phyloP scores from a whole-genome alignment of 1,140 invertebrate species.

The Caerostris darwini region DNA sequence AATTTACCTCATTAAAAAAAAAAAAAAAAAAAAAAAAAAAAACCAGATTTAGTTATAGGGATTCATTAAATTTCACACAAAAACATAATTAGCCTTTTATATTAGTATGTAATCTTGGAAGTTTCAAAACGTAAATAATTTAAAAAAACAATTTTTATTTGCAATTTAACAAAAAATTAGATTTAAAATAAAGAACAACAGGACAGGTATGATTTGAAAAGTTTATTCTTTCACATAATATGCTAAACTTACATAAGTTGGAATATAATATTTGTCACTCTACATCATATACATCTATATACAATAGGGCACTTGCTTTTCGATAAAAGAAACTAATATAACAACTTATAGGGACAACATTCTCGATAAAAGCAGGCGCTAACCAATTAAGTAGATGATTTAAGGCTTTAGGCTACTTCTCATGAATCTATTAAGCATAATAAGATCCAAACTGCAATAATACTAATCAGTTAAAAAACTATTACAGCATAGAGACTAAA shows the following conservation, averaged over 20 bases:
- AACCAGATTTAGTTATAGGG: too few species aligned
- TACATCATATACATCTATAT: constrained; percentile 77
- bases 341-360: neutral
- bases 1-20: too few species aligned
- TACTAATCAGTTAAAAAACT: constrained; percentile 43
- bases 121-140: too few species aligned
- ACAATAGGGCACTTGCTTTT: constrained; percentile 72
- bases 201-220: constrained; percentile 13
- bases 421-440: constrained; percentile 45
- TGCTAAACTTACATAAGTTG: constrained; percentile 71
- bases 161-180: too few species aligned
- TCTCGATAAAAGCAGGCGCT: neutral
- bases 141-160: too few species aligned
- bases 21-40: too few species aligned
- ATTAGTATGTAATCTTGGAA: too few species aligned
- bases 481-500: constrained; percentile 25
- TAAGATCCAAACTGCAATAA: constrained; percentile 7
- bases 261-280: constrained; percentile 67
- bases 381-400: neutral
- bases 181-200: neutral
- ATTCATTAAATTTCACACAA: too few species aligned
- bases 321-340: constrained; percentile 14
- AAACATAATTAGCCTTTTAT: too few species aligned
- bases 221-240: constrained; percentile 42
- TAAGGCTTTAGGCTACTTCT: neutral